Evolutionary conservation across 2,113 vertebrate species (phyloP), one percentile per base, ranked within the genome.

Genomic region (Kryptolebias marmoratus): DNA sequence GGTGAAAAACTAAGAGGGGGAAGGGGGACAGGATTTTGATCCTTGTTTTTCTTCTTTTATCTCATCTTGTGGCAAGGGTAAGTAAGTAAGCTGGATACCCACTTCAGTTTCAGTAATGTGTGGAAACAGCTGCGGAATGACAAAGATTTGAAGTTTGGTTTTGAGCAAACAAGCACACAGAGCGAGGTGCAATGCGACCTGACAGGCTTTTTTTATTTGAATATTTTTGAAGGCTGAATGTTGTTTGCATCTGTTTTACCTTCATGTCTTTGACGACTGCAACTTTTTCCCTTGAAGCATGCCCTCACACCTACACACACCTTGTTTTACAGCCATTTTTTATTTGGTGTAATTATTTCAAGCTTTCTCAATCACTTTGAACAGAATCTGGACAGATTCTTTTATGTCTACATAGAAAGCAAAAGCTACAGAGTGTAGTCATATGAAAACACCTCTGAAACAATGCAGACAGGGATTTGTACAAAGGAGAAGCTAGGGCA

Each of bases 331-430:
- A 32, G 30, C 45, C 50, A 12, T 63, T 71, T 10, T 54, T 58
- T 10, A 67, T 42, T 66, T 61, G 5, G 50, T n/a, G 16, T 44
- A 14, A 14, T 64, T 70, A 45, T 74, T 82, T 69, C 5, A 8
- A 42, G 39, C 39, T 8, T 42, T 42, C 39, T 42, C 39, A 5
- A 42, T 42, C 39, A 42, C 10, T 9, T 36, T 11, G 13, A 60
- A 52, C 73, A 73, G 75, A 72, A 82, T 58, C 73, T 80, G 78
- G 59, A 61, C 64, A 71, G 56, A 77, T 83, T 79, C 22, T 22
- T 66, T 65, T 68, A 65, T 48, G 60, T 56, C 63, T 59, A 79
- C 75, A 86, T 77, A 73, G 73, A 85, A 89, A 81, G 56, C 11
- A 54, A 75, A 64, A 61, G 45, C 2, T 84, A 85, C 87, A 52